These are phyloP conservation scores for Typhlichthys eigenmanni DNA, from an alignment of 2,797 vertebrate species.

Conservation along the genomic window DNA sequence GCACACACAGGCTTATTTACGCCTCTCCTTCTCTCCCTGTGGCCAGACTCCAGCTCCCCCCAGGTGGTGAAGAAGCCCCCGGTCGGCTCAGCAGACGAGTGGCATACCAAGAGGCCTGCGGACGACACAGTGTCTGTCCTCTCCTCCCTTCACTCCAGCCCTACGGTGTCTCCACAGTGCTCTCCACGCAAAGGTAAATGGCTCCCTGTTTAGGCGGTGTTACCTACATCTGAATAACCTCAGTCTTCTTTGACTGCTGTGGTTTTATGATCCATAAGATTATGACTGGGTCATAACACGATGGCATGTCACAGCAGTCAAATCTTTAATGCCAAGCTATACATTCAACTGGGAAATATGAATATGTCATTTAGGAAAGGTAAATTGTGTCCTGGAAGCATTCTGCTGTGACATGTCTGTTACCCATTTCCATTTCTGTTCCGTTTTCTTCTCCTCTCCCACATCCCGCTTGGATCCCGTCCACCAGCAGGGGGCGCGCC, in stretches of 20 bases:
- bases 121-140: constrained; percentile 85
- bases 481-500: constrained; percentile 75
- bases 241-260: too few relatives aligned
- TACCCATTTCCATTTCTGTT: background rate
- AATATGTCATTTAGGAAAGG: too few relatives aligned
- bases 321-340: too few relatives aligned
- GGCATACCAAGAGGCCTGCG: constrained; percentile 78
- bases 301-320: too few relatives aligned
- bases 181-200: constrained; percentile 87
- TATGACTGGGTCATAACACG: too few relatives aligned
- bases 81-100: constrained; percentile 81
- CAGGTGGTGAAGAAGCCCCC: constrained; percentile 79
- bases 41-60: constrained; percentile 80
- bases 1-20: background rate
- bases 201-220: background rate
- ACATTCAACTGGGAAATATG: too few relatives aligned
- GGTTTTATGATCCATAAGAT: too few relatives aligned
- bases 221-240: too few relatives aligned
- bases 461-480: constrained; percentile 22
- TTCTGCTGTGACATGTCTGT: too few relatives aligned
- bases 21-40: constrained; percentile 14
- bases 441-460: constrained; percentile 5
- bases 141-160: constrained; percentile 90
- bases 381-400: too few relatives aligned
- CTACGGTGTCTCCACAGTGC: constrained; percentile 87